Evolutionary conservation across 2,888 invertebrate species (phyloP).

Genomic region (Eilema caniola): DNA sequence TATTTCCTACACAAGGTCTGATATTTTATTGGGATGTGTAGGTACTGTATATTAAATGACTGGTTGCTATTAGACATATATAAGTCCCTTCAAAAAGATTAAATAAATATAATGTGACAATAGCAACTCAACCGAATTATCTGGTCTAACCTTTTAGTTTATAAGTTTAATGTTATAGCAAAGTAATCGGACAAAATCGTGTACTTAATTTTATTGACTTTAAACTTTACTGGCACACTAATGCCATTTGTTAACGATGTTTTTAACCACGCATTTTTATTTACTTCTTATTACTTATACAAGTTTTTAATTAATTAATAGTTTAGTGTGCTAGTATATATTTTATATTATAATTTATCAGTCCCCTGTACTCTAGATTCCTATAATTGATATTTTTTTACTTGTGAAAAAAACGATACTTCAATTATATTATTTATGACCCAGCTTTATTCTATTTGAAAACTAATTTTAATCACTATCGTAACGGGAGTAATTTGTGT

Average conservation of each 20-base stretch:
- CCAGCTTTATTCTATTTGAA: background rate
- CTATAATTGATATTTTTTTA: background rate
- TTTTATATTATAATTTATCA: too few species aligned
- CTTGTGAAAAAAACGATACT: too few species aligned
- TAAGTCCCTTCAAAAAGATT: background rate
- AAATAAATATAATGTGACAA: background rate
- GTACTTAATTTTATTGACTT: slow-evolving; percentile 12
- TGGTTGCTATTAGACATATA: background rate
- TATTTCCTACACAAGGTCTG: background rate
- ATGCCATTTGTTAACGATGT: background rate
- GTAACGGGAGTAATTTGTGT: background rate
- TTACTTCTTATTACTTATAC: background rate
- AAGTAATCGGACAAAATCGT: slow-evolving; percentile 34
- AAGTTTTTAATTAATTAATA: background rate
- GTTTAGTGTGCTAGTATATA: slow-evolving; percentile 7
- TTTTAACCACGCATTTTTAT: slow-evolving; percentile 14
- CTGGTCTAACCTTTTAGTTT: slow-evolving; percentile 34
- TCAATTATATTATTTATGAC: background rate
- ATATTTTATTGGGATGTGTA: background rate
- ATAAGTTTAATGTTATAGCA: slow-evolving; percentile 32
- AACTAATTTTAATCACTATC: background rate
- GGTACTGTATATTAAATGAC: background rate
- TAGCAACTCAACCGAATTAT: slow-evolving; percentile 25
- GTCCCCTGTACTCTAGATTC: background rate
- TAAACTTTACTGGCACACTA: slow-evolving; percentile 2